A percentile compares a stretch with the other conserved stretches of the same genome.
phyloP scores from a whole-genome alignment of 2,888 invertebrate genomes.

The Cataglyphis albicans region DNA sequence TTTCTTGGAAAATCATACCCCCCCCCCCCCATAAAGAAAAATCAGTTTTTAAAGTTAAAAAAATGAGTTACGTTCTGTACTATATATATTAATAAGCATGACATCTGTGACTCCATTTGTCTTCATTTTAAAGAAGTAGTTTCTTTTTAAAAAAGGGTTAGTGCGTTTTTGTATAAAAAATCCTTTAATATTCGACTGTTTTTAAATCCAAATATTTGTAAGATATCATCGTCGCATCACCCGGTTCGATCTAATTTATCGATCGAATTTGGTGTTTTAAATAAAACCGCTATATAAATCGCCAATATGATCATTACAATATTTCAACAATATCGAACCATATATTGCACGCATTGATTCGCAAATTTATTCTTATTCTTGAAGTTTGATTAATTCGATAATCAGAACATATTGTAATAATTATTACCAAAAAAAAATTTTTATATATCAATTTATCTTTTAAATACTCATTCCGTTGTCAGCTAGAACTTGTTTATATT shows the following conservation, averaged over 20 bases:
- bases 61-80: not conserved
- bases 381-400: constrained; percentile 56
- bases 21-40: not conserved
- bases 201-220: not conserved
- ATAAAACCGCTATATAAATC: not conserved
- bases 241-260: too few species aligned
- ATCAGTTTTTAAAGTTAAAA: not conserved
- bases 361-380: constrained; percentile 33
- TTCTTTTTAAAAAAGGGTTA: not conserved
- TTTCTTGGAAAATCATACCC: not conserved
- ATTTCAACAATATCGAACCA: not conserved
- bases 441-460: not conserved
- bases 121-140: constrained; percentile 6
- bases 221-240: not conserved
- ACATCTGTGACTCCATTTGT: not conserved
- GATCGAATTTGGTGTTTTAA: not conserved
- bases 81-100: constrained; percentile 13
- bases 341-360: not conserved
- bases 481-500: not conserved
- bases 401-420: constrained; percentile 32
- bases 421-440: constrained; percentile 50
- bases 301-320: not conserved
- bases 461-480: not conserved
- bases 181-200: not conserved
- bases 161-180: not conserved